A percentile compares a stretch with the other conserved stretches of the same genome.
These are phyloP conservation scores for Tychaedon coryphoeus DNA, from an alignment of 2,113 vertebrate species.

Conservation along the genomic window DNA sequence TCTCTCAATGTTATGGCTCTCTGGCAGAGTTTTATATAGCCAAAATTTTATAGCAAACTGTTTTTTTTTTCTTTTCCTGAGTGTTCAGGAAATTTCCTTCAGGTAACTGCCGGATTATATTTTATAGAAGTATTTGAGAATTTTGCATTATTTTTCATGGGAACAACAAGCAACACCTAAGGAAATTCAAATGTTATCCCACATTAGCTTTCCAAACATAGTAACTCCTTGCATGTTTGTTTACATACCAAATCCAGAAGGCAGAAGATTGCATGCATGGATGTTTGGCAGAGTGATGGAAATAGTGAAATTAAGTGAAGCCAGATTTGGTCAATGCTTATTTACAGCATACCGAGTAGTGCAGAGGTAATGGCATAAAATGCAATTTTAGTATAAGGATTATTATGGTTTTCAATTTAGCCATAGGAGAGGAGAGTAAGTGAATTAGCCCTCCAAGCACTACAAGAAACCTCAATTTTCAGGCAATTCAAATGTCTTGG, in stretches of 20 bases:
- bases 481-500: not conserved
- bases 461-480: not conserved
- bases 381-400: not conserved
- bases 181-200: not conserved
- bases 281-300: not conserved
- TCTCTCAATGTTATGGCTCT: not conserved
- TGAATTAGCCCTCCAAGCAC: not conserved
- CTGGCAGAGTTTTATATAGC: not conserved
- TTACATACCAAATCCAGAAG: not conserved
- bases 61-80: not conserved
- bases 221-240: not conserved
- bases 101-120: not conserved
- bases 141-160: not conserved
- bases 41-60: not conserved
- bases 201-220: not conserved
- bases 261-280: not conserved
- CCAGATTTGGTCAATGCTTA: not conserved
- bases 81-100: not conserved
- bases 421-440: not conserved
- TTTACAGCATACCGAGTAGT: not conserved
- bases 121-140: not conserved
- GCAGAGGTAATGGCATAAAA: not conserved
- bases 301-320: not conserved
- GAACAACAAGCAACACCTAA: not conserved
- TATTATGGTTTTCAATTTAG: not conserved